A percentile compares a stretch with the other conserved stretches of the same genome.
Evolutionary conservation across 2,113 vertebrate species (phyloP).

Genomic region (Ceratotherium simum): DNA sequence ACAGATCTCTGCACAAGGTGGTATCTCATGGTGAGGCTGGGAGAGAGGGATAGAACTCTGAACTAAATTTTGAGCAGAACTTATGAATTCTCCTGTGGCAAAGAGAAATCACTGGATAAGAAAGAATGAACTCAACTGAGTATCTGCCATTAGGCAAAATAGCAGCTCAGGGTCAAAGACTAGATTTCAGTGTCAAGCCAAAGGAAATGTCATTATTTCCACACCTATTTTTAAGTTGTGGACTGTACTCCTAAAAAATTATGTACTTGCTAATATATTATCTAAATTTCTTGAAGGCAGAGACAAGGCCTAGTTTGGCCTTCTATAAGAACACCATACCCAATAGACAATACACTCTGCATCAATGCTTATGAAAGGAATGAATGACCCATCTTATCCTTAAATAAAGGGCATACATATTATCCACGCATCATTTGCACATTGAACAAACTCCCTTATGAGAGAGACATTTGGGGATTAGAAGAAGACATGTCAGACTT

Average conservation of each 20-base stretch:
- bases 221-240: conserved; percentile 5
- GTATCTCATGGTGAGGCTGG: background rate
- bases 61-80: conserved; percentile 3
- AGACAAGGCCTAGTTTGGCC: background rate
- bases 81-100: background rate
- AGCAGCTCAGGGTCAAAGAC: background rate
- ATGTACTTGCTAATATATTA: background rate
- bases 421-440: background rate
- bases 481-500: background rate
- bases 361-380: background rate
- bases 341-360: background rate
- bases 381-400: background rate
- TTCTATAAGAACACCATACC: background rate
- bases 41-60: background rate
- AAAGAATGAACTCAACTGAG: background rate
- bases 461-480: background rate
- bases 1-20: background rate
- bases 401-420: background rate
- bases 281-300: background rate
- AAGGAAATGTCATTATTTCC: background rate
- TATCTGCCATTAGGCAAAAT: background rate
- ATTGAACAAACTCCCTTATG: background rate
- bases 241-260: background rate
- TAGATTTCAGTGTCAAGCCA: background rate
- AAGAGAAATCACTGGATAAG: background rate